Evolutionary conservation across 2,113 vertebrate genomes (phyloP).

Genomic region (Salminus brasiliensis): DNA sequence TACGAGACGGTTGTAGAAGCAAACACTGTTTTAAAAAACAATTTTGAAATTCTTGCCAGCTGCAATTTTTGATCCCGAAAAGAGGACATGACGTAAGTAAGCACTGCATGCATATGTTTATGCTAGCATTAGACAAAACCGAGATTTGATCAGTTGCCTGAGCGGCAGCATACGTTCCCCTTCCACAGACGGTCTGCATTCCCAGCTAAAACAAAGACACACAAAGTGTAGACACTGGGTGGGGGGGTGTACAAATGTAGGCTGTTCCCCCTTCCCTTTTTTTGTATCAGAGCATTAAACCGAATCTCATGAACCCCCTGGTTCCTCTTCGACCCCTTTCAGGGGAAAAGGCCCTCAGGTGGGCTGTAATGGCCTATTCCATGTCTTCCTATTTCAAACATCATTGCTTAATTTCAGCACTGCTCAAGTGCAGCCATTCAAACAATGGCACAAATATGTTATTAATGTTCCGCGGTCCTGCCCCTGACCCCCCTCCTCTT

Average conservation of each 20-base stretch:
- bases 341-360: conserved; percentile 36
- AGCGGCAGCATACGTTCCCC: not conserved
- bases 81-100: too few species aligned
- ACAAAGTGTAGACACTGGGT: not conserved
- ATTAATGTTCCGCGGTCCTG: conserved; percentile 34
- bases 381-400: conserved; percentile 51
- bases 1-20: too few species aligned
- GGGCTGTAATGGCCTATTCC: conserved; percentile 37
- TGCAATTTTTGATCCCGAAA: too few species aligned
- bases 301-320: conserved; percentile 20
- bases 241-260: not conserved
- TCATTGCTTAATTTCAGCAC: conserved; percentile 47
- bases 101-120: not conserved
- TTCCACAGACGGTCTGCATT: not conserved
- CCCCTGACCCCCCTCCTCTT: not conserved
- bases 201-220: not conserved
- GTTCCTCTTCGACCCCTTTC: conserved; percentile 23
- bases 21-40: too few species aligned
- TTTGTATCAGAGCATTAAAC: not conserved
- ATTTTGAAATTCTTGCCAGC: too few species aligned
- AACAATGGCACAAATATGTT: conserved; percentile 44
- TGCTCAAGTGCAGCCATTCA: conserved; percentile 43
- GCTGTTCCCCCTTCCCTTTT: not conserved
- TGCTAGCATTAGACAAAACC: not conserved
- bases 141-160: not conserved